These are phyloP conservation scores for Leptinotarsa peninsularis DNA, from an alignment of 2,888 invertebrate genomes.

Conservation along the genomic window DNA sequence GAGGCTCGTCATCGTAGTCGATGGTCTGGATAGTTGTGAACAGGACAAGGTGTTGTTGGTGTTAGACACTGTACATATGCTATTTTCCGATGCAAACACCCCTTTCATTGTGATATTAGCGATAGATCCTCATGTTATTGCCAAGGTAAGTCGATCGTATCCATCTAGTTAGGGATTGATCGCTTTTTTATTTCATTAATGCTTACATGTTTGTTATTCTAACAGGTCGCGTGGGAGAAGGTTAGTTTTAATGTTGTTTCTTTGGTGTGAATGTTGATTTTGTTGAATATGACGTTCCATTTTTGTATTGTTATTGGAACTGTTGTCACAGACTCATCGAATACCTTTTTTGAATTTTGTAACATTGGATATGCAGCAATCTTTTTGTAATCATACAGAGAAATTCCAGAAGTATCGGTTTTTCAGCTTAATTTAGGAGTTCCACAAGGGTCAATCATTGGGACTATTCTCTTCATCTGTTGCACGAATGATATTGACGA, in stretches of 20 bases:
- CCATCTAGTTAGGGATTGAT: conserved; percentile 5
- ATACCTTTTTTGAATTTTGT: no score
- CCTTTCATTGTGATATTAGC: conserved; percentile 97
- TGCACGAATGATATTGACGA: no score
- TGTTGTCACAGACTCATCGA: no score
- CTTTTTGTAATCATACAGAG: no score
- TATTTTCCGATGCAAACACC: conserved; percentile 92
- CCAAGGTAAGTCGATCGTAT: conserved; percentile 77
- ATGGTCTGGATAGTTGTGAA: conserved; percentile 97
- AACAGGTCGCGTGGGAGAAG: conserved; percentile 76
- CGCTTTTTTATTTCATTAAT: conserved; percentile 40
- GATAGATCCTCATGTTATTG: conserved; percentile 98
- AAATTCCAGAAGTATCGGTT: no score
- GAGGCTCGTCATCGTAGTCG: conserved; percentile 93
- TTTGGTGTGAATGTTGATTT: conserved; percentile 38
- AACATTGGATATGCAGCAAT: no score
- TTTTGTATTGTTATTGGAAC: neutral
- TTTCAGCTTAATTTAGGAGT: no score
- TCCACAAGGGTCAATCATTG: no score
- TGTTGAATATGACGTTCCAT: conserved; percentile 5
- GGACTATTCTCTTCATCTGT: no score
- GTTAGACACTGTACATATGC: conserved; percentile 93
- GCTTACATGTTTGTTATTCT: conserved; percentile 52
- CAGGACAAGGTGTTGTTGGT: conserved; percentile 94
- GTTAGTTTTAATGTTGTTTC: conserved; percentile 66